Percentiles rank a stretch among this genome's conserved stretches.
Evolutionary conservation across 2,797 vertebrate species (phyloP).

Genomic region (Darevskia mixta): DNA sequence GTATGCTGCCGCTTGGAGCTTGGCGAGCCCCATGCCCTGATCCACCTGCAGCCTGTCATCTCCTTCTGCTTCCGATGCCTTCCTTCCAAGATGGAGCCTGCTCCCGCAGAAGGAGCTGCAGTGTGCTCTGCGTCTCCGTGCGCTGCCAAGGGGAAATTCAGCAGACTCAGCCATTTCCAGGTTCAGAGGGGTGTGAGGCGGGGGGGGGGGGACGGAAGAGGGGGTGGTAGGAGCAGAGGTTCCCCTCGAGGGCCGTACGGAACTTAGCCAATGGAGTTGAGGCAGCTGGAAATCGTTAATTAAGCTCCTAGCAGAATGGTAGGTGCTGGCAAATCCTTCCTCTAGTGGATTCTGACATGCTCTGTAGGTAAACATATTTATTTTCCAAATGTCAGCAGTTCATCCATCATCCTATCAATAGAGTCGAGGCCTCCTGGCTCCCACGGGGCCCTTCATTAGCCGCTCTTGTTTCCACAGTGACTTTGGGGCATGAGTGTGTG

Average conservation of each 20-base stretch:
- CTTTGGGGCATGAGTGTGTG: background rate
- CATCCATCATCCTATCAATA: conserved; percentile 15
- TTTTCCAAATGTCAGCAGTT: conserved; percentile 31
- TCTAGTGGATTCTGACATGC: conserved; percentile 16
- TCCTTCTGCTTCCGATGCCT: background rate
- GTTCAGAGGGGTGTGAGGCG: background rate
- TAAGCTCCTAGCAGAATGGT: background rate
- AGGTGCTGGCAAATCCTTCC: background rate
- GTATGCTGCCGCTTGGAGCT: background rate
- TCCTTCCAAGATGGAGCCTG: background rate
- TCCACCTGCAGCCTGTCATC: background rate
- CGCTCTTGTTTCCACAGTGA: background rate
- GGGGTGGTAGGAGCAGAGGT: no score
- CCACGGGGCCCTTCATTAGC: background rate
- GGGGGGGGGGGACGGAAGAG: background rate
- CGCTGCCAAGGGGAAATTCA: background rate
- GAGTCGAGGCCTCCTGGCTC: background rate
- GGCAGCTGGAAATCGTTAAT: conserved; percentile 25
- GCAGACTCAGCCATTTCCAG: background rate
- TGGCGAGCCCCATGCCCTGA: background rate
- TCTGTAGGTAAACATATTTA: conserved; percentile 31
- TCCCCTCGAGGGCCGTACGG: background rate
- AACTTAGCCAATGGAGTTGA: background rate
- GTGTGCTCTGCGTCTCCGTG: background rate
- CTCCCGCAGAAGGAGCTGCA: background rate